These are phyloP conservation scores for Chelon auratus DNA, from an alignment of 2,797 vertebrate species.

Conservation along the genomic window DNA sequence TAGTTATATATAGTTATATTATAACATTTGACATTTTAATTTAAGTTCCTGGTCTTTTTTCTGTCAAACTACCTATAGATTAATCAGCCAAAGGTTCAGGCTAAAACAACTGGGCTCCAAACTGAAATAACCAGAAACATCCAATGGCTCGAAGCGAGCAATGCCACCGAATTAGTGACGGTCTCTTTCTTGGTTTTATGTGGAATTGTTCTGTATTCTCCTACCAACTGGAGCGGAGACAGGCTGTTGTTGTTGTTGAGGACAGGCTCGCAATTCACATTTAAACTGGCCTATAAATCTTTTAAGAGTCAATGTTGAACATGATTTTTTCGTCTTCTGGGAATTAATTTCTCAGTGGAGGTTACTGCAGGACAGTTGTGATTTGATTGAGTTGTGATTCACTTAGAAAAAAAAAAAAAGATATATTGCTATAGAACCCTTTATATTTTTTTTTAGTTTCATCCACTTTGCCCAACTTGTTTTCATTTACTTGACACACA, in stretches of 20 bases:
- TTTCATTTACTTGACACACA: constrained; percentile 41
- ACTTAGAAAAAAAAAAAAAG: background rate
- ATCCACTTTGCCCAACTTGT: constrained; percentile 10
- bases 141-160: background rate
- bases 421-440: background rate
- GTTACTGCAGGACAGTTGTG: background rate
- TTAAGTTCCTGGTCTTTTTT: background rate
- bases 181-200: background rate
- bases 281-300: background rate
- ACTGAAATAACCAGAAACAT: background rate
- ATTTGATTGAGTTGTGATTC: background rate
- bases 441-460: background rate
- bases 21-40: no score
- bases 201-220: no score
- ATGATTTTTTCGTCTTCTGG: background rate
- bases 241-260: background rate
- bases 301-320: background rate
- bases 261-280: background rate
- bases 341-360: background rate
- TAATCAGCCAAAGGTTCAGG: background rate
- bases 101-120: background rate
- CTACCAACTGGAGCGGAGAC: no score
- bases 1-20: no score
- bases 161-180: background rate
- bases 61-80: background rate